Evolutionary conservation across 2,113 vertebrate species (phyloP).

Genomic region (Rhegmatorhina hoffmannsi): DNA sequence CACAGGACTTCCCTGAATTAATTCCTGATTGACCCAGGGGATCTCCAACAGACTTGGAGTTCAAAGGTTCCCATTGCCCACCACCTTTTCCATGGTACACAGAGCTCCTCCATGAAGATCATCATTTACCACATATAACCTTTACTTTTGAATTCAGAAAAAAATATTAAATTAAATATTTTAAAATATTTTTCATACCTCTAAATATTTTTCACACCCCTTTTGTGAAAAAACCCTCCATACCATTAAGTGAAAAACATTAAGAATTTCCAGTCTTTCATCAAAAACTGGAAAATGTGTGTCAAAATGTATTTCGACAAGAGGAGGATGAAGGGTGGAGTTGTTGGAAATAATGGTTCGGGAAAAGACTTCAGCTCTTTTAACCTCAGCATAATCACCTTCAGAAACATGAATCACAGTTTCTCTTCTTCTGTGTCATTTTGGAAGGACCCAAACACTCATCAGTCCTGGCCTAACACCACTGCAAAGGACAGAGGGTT

Average conservation of each 20-base stretch:
- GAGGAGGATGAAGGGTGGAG: neutral
- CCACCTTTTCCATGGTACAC: neutral
- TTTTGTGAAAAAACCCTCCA: neutral
- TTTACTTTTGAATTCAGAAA: neutral
- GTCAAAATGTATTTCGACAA: neutral
- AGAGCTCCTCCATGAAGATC: neutral
- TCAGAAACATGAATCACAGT: neutral
- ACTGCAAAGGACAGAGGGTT: neutral
- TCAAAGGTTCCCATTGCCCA: neutral
- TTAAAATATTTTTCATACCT: neutral
- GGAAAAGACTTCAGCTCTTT: neutral
- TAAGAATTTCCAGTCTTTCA: neutral
- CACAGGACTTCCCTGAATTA: constrained; percentile 45
- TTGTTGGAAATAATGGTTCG: neutral
- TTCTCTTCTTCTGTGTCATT: neutral
- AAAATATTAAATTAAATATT: neutral
- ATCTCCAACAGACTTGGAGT: constrained; percentile 24
- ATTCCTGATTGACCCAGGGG: constrained; percentile 39
- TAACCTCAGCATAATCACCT: neutral
- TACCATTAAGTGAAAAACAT: neutral
- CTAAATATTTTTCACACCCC: neutral
- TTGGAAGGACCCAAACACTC: neutral
- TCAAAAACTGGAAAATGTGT: neutral
- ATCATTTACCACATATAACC: neutral
- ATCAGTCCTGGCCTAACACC: neutral